A percentile compares a stretch with the other conserved stretches of the same genome.
Conservation (phyloP, 2,113 vertebrate species). For the Pardalotus punctatus region DNA sequence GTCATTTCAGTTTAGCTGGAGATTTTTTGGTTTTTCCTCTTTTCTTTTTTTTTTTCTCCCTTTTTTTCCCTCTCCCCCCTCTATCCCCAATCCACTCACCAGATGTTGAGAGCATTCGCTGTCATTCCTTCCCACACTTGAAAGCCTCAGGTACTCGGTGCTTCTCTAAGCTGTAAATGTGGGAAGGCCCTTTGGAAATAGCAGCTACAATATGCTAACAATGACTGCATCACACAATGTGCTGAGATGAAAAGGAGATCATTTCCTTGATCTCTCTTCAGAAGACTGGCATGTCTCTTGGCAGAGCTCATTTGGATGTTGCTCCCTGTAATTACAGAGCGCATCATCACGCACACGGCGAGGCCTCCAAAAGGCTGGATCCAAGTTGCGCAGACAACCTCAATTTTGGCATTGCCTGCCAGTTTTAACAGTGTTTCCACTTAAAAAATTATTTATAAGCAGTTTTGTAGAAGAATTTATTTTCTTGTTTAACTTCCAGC, state of each 20-base stretch:
- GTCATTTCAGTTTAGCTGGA: background rate
- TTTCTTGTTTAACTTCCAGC: background rate
- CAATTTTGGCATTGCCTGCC: background rate
- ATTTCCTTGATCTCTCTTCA: conserved; percentile 35
- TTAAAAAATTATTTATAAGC: background rate
- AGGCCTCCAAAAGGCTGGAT: background rate
- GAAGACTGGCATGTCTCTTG: conserved; percentile 24
- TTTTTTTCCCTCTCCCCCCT: background rate
- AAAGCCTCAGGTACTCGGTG: conserved; percentile 2
- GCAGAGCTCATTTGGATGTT: conserved; percentile 54
- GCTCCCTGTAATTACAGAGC: conserved; percentile 39
- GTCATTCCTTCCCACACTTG: background rate
- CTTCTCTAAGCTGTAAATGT: conserved; percentile 34
- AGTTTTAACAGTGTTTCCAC: background rate
- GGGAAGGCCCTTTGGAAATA: conserved; percentile 52
- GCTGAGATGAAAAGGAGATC: background rate
- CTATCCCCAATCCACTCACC: background rate
- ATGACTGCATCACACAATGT: conserved; percentile 15
- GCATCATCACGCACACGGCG: background rate
- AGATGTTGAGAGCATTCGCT: background rate
- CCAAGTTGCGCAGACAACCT: background rate
- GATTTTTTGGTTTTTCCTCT: background rate
- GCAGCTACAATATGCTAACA: conserved; percentile 46
- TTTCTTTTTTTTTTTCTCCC: background rate
- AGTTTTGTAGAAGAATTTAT: background rate